Conservation (phyloP, 2,797 vertebrate genomes). For the Buphagus erythrorhynchus region DNA sequence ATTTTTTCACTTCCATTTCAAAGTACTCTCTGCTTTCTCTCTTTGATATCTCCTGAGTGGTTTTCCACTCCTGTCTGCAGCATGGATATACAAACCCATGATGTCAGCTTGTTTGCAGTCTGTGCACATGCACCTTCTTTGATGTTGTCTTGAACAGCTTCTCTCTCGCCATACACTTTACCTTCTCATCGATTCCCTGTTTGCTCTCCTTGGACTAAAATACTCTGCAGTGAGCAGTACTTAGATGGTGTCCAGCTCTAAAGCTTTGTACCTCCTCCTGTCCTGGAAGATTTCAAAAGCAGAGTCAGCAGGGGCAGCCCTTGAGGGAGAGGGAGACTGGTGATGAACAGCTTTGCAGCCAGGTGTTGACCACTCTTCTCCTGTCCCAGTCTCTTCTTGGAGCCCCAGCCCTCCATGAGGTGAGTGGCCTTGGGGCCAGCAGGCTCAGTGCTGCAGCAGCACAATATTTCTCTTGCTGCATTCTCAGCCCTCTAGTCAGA, state of each 20-base stretch:
- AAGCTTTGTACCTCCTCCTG: background rate
- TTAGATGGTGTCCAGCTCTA: background rate
- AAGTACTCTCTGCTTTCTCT: background rate
- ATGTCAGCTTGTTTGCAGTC: conserved; percentile 17
- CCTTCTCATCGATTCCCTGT: background rate
- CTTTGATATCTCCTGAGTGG: background rate
- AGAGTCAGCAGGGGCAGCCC: background rate
- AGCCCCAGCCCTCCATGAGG: background rate
- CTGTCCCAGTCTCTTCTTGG: background rate
- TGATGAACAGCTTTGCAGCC: background rate
- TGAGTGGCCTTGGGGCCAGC: background rate
- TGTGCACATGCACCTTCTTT: background rate
- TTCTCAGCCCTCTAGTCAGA: background rate
- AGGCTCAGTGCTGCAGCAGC: background rate
- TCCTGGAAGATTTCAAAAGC: background rate
- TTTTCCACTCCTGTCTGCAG: background rate
- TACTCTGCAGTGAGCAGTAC: background rate
- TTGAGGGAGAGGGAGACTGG: background rate
- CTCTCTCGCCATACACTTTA: background rate
- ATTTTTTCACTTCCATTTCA: background rate
- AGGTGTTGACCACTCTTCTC: background rate
- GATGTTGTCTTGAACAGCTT: background rate
- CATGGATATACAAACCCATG: background rate
- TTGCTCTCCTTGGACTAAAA: background rate
- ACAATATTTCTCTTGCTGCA: background rate